A percentile compares a stretch with the other conserved stretches of the same genome.
Evolutionary conservation across 2,888 invertebrate species (phyloP).

Genomic region (Eupithecia vulgata): DNA sequence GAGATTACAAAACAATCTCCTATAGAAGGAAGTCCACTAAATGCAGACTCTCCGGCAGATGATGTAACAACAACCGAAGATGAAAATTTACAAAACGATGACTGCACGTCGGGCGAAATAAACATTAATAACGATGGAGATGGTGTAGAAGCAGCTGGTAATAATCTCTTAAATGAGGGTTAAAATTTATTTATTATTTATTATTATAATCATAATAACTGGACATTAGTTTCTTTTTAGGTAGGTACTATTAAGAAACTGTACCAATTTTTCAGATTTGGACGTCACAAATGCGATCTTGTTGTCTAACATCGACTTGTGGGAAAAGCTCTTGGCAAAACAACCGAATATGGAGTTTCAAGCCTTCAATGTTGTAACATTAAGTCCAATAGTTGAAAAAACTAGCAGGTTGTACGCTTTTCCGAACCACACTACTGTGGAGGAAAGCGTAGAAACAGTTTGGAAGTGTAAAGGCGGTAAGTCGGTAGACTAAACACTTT

Average conservation of each 20-base stretch:
- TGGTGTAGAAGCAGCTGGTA: background rate
- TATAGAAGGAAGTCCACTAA: constrained; percentile 11
- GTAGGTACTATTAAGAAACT: background rate
- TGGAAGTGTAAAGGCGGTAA: constrained; percentile 43
- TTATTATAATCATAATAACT: background rate
- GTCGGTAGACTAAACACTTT: background rate
- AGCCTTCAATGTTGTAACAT: constrained; percentile 48
- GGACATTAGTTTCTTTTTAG: background rate
- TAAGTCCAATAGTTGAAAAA: constrained; percentile 49
- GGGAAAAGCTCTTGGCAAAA: constrained; percentile 31
- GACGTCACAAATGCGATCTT: background rate
- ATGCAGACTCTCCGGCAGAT: constrained; percentile 15
- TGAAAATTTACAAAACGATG: background rate
- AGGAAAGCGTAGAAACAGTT: constrained; percentile 26
- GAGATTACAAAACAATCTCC: constrained; percentile 5
- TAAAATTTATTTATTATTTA: too few relatives aligned
- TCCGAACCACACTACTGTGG: constrained; percentile 18
- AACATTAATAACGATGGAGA: background rate
- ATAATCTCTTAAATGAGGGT: background rate
- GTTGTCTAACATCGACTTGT: constrained; percentile 20
- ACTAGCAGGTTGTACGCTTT: constrained; percentile 16
- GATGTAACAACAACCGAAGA: background rate
- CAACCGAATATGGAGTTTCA: constrained; percentile 39
- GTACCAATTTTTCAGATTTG: background rate
- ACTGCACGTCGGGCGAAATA: background rate